phyloP scores from a whole-genome alignment of 2,797 vertebrate species.

The Salarias fasciatus region DNA sequence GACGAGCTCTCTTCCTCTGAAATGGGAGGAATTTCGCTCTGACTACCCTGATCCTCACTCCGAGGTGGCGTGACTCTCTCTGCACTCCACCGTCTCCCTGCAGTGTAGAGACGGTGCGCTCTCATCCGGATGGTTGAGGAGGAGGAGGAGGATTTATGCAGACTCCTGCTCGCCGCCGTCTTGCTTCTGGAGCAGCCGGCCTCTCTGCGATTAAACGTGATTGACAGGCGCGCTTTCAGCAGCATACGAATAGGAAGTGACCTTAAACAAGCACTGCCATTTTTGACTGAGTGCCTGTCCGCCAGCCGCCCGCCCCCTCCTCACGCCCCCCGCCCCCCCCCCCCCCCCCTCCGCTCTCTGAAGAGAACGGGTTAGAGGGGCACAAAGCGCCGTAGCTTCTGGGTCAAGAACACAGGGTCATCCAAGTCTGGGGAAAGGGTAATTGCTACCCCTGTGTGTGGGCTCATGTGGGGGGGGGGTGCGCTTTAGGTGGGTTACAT shows the following conservation, averaged over 20 bases:
- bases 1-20: conserved; percentile 3
- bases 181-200: conserved; percentile 56
- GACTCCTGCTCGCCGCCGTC: conserved; percentile 60
- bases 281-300: conserved; percentile 75
- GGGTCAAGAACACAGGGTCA: conserved; percentile 66
- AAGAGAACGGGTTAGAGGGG: conserved; percentile 59
- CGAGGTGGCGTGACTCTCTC: conserved; percentile 4
- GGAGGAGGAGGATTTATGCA: conserved; percentile 35
- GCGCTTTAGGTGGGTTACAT: conserved; percentile 60
- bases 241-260: conserved; percentile 76
- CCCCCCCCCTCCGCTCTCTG: conserved; percentile 32
- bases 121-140: neutral
- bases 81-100: conserved; percentile 6
- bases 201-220: conserved; percentile 73
- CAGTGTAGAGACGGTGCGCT: conserved; percentile 17
- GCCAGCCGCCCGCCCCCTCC: conserved; percentile 18
- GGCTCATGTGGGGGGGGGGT: conserved; percentile 62
- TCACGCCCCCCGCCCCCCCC: conserved; percentile 13
- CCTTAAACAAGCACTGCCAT: conserved; percentile 79
- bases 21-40: conserved; percentile 18
- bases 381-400: conserved; percentile 43
- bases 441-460: conserved; percentile 75
- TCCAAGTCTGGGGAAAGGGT: conserved; percentile 59
- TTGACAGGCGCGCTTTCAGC: conserved; percentile 78
- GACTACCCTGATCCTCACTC: neutral